phyloP scores from a whole-genome alignment of 2,888 invertebrate genomes.

The Labia minor region DNA sequence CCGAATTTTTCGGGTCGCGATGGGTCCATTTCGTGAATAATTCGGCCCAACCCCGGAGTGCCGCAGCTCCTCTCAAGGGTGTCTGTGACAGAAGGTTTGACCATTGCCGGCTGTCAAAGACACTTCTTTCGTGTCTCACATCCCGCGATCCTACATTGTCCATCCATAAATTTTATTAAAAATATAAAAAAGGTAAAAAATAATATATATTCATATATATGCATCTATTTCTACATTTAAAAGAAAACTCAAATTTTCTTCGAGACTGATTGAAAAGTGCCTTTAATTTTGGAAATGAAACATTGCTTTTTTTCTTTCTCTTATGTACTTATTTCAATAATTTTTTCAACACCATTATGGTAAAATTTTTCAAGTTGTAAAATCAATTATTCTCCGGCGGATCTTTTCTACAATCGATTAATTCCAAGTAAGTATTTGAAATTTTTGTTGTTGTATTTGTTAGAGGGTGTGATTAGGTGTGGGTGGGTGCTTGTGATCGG shows the following conservation, averaged over 20 bases:
- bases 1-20: background rate
- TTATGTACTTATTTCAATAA: background rate
- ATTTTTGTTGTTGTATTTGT: background rate
- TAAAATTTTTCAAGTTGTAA: background rate
- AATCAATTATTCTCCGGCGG: background rate
- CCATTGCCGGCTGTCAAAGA: background rate
- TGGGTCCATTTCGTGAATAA: background rate
- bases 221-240: background rate
- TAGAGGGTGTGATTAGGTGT: background rate
- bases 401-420: background rate
- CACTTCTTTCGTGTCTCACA: background rate
- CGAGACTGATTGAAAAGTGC: slow-evolving; percentile 13
- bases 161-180: background rate
- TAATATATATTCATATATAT: background rate
- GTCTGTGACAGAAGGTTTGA: background rate
- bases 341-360: background rate
- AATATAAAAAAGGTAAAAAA: background rate
- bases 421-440: background rate
- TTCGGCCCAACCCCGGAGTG: background rate
- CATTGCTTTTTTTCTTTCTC: background rate
- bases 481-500: background rate
- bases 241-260: slow-evolving; percentile 3
- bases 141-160: background rate
- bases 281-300: background rate
- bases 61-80: background rate